Base-by-base conservation (phyloP, 2,888 invertebrate genomes). In the Caenorhabditis doughertyi region DNA sequence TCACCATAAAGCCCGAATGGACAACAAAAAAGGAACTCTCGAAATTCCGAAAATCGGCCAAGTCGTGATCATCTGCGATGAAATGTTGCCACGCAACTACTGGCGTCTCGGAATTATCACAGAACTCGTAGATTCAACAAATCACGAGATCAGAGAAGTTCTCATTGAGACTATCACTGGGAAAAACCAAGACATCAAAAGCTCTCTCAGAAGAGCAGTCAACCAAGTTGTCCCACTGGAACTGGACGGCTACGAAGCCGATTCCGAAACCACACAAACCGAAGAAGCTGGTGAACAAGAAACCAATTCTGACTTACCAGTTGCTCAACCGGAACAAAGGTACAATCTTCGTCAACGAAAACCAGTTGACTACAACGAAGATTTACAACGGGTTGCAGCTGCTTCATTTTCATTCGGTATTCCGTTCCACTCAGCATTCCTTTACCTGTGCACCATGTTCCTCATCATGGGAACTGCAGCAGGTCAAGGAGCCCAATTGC, bases 61-160 rank as follows among this genome's bases (percentile, higher is more conserved):
- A 49, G 9, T 83, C 18, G 83, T 80, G 0, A 3, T 79, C 2
- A 16, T 79, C 4, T 29, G 23, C 2, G 83, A 83, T 18, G 21
- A 21, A 39, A 18, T 70, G 42, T 64, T 51, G 2, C 70, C 83
- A 18, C n/a, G 83, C 18, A 16, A 70, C 29, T n/a, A 27, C 3
- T 83, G 83, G 83, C 67, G 51, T 32, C n/a, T 72, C 9, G 83
- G 60, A 29, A 18, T 29, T 39, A 53, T 83, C 21, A 18, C 1
- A 1, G 21, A 44, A 27, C 1, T 55, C 0, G 27, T 27, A 2
- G n/a, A 18, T 25, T 49, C 62, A 1, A 18, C 3, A 11, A 62
- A 67, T 35, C 70, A 70, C 39, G 35, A 5, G 4, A 70, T 74
- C 5, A 13, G 83, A 60, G 83, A 83, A 64, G 73, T 67, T 83